phyloP scores from a whole-genome alignment of 2,888 invertebrate species.

The Sylvicola cinctus region DNA sequence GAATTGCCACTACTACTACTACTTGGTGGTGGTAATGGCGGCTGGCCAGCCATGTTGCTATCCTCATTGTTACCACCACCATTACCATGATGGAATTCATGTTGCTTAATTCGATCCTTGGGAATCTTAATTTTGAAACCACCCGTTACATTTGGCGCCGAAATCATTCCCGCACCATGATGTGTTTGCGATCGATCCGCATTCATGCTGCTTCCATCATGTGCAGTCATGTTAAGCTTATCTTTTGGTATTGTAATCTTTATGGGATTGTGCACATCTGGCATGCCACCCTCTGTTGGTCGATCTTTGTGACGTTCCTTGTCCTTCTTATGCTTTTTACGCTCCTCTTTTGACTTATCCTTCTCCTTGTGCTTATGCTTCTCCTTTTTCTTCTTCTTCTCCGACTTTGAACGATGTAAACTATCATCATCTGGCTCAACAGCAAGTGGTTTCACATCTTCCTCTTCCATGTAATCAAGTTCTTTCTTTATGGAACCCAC shows the following conservation, averaged over 20 bases:
- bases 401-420: conserved; percentile 10
- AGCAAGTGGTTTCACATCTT: not conserved
- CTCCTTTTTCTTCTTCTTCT: conserved; percentile 50
- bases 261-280: conserved; percentile 9
- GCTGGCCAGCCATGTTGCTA: conserved; percentile 13
- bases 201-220: conserved; percentile 12
- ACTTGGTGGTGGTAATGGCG: conserved; percentile 2
- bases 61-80: not conserved
- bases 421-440: conserved; percentile 6
- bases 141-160: conserved; percentile 19
- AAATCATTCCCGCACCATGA: conserved; percentile 8
- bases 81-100: conserved; percentile 8
- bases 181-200: conserved; percentile 6
- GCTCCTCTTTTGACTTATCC: conserved; percentile 51
- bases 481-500: not conserved
- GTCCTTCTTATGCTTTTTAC: conserved; percentile 52
- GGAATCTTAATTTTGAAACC: conserved; percentile 66
- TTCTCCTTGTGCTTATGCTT: conserved; percentile 65
- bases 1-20: not conserved
- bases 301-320: conserved; percentile 28
- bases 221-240: conserved; percentile 23
- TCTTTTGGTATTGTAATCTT: conserved; percentile 41
- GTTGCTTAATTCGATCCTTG: conserved; percentile 43
- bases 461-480: not conserved
- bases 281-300: conserved; percentile 11